phyloP scores from a whole-genome alignment of 2,888 invertebrate species.

The Notodonta dromedarius region DNA sequence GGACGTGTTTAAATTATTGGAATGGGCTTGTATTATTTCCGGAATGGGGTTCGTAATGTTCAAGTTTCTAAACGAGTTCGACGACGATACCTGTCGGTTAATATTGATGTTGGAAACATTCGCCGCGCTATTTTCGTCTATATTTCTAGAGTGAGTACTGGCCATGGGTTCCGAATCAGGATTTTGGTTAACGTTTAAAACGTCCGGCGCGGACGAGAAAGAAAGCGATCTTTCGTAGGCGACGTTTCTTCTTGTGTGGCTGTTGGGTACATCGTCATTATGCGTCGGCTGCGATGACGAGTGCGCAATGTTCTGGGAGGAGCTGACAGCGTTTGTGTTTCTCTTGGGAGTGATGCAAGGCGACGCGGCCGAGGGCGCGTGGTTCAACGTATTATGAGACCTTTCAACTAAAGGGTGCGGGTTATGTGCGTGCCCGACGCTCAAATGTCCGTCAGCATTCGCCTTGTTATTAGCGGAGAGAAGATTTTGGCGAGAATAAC shows the following conservation, averaged over 20 bases:
- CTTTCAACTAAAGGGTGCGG: constrained; percentile 82
- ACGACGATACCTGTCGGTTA: constrained; percentile 58
- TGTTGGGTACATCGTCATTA: constrained; percentile 43
- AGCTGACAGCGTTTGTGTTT: constrained; percentile 59
- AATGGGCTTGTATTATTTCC: constrained; percentile 74
- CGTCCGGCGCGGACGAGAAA: constrained; percentile 83
- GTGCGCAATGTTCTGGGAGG: constrained; percentile 38
- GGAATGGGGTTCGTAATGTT: constrained; percentile 74
- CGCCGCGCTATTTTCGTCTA: constrained; percentile 42
- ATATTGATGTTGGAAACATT: constrained; percentile 57
- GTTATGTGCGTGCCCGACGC: constrained; percentile 60
- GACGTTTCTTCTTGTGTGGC: constrained; percentile 58
- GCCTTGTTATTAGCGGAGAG: constrained; percentile 90
- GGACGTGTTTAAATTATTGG: constrained; percentile 70
- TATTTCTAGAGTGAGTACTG: constrained; percentile 50
- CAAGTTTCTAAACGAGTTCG: constrained; percentile 64
- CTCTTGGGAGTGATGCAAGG: constrained; percentile 66
- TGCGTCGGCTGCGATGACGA: constrained; percentile 36
- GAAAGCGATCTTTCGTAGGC: constrained; percentile 72
- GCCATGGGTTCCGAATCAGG: constrained; percentile 44
- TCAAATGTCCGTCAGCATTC: constrained; percentile 85
- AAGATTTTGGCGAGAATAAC: constrained; percentile 95
- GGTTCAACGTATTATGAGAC: constrained; percentile 80
- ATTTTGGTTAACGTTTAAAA: constrained; percentile 82
- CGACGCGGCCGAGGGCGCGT: constrained; percentile 60